Evolutionary conservation across 2,888 invertebrate species (phyloP), one percentile per base, ranked within the genome.

Genomic region (Trichacis sp.): DNA sequence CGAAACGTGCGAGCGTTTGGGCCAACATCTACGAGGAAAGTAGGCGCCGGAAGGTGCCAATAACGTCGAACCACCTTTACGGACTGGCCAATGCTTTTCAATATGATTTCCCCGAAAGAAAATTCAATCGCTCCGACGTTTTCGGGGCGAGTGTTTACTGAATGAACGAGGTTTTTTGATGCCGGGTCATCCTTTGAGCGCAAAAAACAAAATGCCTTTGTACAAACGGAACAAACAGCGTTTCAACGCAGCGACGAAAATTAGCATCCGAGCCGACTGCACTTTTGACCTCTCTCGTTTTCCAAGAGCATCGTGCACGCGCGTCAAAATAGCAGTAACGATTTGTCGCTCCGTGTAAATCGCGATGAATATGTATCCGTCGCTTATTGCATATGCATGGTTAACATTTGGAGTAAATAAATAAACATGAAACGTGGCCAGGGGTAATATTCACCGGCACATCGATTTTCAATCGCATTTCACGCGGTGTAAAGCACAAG

Each of bases 21-120:
- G 48, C 42, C 9, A 72, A 67, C 56, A 79, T 80, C 66, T 56
- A 76, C 46, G 68, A 73, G 20, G 77, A 80, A 70, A 75, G 78
- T 59, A 71, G 73, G 58, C 65, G 57, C 61, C 76, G 69, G 63
- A 71, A 62, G 53, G 70, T 80, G 14, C 70, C 76, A 17, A 70
- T 75, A 59, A 71, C 72, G 64, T 56, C 72, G 54, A 70, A 62
- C 46, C 78, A 72, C 54, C 75, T 74, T 71, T 73, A 80, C 71
- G 77, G 79, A 43, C 70, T 77, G 64, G 75, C 79, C 9, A 79
- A 78, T 66, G 73, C 78, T 58, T 53, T 63, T 45, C 73, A 74
- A 64, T 49, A 73, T 53, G 80, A 80, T 72, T 62, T 63, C 46
- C 73, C 73, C 9, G 72, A 72, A 42, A 73, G 68, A 42, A 77